These are phyloP conservation scores for Poecile montanus DNA, from an alignment of 2,797 vertebrate species.

Conservation along the genomic window DNA sequence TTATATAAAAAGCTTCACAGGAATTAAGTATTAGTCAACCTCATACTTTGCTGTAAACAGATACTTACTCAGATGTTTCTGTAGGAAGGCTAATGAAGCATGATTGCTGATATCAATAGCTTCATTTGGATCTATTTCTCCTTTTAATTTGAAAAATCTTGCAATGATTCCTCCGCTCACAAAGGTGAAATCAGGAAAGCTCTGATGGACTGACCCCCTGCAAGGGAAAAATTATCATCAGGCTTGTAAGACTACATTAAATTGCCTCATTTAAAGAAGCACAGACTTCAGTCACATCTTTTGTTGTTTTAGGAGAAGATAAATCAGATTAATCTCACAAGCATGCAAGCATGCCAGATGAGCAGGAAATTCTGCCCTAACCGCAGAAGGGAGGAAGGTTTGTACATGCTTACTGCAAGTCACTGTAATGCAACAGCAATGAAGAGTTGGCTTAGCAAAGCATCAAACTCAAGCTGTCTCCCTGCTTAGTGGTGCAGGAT, in stretches of 20 bases:
- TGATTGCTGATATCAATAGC: constrained; percentile 89
- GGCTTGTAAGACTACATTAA: background rate
- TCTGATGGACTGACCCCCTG: constrained; percentile 95
- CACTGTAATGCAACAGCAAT: background rate
- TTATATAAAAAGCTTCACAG: background rate
- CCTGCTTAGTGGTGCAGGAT: background rate
- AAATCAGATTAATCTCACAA: background rate
- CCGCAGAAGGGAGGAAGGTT: background rate
- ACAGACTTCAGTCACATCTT: background rate
- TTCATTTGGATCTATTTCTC: constrained; percentile 87
- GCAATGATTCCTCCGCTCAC: constrained; percentile 85
- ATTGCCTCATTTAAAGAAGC: background rate
- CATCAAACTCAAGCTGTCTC: background rate
- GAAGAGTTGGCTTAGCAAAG: background rate
- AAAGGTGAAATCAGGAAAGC: constrained; percentile 96
- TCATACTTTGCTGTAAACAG: background rate
- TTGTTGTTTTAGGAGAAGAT: background rate
- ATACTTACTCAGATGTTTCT: constrained; percentile 89
- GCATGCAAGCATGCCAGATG: background rate
- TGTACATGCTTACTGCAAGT: background rate
- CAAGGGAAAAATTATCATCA: background rate
- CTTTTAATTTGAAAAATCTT: constrained; percentile 86
- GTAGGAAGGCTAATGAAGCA: constrained; percentile 92
- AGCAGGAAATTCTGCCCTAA: background rate
- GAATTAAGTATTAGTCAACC: background rate